These are phyloP conservation scores for Macropis europaea DNA, from an alignment of 2,888 invertebrate genomes.

Conservation along the genomic window DNA sequence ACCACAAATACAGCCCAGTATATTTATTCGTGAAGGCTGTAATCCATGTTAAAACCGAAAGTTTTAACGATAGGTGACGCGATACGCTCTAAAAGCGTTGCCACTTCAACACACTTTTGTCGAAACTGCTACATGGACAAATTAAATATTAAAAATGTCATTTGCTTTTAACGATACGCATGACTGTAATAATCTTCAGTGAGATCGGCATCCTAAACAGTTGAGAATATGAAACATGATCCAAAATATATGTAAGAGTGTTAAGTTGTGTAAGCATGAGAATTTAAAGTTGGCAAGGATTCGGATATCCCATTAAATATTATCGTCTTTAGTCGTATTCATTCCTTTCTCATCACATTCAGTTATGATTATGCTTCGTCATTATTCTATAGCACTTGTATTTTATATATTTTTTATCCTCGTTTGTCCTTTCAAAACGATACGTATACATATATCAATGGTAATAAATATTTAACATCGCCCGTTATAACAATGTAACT, in stretches of 20 bases:
- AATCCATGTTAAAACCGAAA: slow-evolving; percentile 34
- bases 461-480: slow-evolving; percentile 33
- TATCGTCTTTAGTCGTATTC: slow-evolving; percentile 2
- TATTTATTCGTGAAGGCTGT: slow-evolving; percentile 40
- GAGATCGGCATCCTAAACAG: neutral
- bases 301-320: slow-evolving; percentile 29
- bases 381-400: slow-evolving; percentile 21
- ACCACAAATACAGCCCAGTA: slow-evolving; percentile 60
- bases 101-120: slow-evolving; percentile 17
- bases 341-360: slow-evolving; percentile 15
- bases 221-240: neutral
- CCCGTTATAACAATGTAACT: slow-evolving; percentile 29
- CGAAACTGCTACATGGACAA: slow-evolving; percentile 11
- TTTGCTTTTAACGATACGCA: slow-evolving; percentile 3
- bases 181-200: neutral
- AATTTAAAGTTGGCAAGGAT: slow-evolving; percentile 15
- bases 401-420: slow-evolving; percentile 15
- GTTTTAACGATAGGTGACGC: neutral
- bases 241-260: neutral
- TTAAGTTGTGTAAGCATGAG: neutral
- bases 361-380: neutral
- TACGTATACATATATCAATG: slow-evolving; percentile 7
- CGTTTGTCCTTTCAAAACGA: slow-evolving; percentile 20
- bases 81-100: slow-evolving; percentile 2
- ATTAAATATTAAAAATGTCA: slow-evolving; percentile 3